Evolutionary conservation across 2,888 invertebrate species (phyloP).

Genomic region (Malthinus flaveolus): DNA sequence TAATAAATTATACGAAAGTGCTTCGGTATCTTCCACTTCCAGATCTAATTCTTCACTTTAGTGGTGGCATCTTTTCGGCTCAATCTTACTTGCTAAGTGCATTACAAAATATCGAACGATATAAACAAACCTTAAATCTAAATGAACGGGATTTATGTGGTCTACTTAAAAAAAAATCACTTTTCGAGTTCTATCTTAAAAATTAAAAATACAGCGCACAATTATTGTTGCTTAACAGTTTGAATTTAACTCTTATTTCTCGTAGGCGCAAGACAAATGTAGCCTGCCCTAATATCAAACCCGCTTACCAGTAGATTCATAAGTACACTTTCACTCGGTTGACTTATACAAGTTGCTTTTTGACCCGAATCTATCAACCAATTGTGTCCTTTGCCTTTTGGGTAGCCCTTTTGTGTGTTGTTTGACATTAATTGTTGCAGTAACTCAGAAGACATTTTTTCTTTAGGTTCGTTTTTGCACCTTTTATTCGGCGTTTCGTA

Average conservation of each 20-base stretch:
- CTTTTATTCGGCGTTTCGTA: slow-evolving; percentile 43
- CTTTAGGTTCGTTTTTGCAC: slow-evolving; percentile 49
- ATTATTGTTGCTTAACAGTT: background rate
- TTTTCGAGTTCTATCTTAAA: background rate
- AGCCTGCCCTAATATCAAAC: slow-evolving; percentile 91
- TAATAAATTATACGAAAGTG: no score
- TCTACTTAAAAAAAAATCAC: slow-evolving; percentile 1
- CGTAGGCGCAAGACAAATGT: slow-evolving; percentile 77
- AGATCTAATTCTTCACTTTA: no score
- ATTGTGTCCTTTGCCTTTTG: slow-evolving; percentile 51
- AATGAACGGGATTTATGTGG: background rate
- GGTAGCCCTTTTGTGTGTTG: slow-evolving; percentile 46
- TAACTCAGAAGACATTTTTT: slow-evolving; percentile 57
- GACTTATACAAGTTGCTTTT: slow-evolving; percentile 53
- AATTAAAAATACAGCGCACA: slow-evolving; percentile 28
- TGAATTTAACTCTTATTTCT: slow-evolving; percentile 41
- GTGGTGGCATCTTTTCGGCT: no score
- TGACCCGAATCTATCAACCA: slow-evolving; percentile 46
- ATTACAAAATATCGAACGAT: slow-evolving; percentile 3
- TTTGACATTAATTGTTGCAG: slow-evolving; percentile 64
- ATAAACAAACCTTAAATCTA: background rate
- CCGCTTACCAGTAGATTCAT: slow-evolving; percentile 95
- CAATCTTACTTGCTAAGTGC: no score
- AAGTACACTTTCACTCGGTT: slow-evolving; percentile 78
- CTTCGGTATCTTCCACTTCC: no score